phyloP scores from a whole-genome alignment of 2,888 invertebrate species.

The Pharmacophagus antenor region DNA sequence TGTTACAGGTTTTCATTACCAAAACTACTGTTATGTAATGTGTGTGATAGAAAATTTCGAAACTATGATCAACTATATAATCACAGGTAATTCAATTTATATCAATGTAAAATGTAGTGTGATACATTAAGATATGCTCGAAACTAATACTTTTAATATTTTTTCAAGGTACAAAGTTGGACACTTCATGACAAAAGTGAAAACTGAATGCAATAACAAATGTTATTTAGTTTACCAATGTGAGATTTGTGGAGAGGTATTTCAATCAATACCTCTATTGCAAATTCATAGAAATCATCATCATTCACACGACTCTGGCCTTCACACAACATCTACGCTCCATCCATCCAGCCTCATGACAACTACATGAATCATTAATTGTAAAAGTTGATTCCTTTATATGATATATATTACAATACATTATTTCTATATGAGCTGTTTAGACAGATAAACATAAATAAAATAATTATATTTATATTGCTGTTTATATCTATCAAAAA shows the following conservation, averaged over 20 bases:
- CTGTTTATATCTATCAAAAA: not conserved
- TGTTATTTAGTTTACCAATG: slow-evolving; percentile 64
- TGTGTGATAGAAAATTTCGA: slow-evolving; percentile 72
- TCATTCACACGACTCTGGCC: slow-evolving; percentile 53
- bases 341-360: not conserved
- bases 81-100: slow-evolving; percentile 56
- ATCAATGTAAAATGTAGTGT: too few relatives aligned
- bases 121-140: not conserved
- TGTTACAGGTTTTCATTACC: slow-evolving; percentile 66
- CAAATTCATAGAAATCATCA: slow-evolving; percentile 59
- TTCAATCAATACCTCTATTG: slow-evolving; percentile 50
- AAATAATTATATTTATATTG: not conserved
- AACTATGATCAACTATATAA: slow-evolving; percentile 74
- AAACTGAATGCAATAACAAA: slow-evolving; percentile 42
- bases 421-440: not conserved
- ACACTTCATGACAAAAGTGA: slow-evolving; percentile 64
- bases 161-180: slow-evolving; percentile 64
- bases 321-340: not conserved
- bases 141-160: not conserved
- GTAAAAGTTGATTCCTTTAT: slow-evolving; percentile 32
- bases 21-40: slow-evolving; percentile 69
- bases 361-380: slow-evolving; percentile 25
- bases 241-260: slow-evolving; percentile 66
- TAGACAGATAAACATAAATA: not conserved
- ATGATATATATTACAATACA: slow-evolving; percentile 6